Evolutionary conservation across 2,888 invertebrate genomes (phyloP).

Genomic region (Branchellion lobata): DNA sequence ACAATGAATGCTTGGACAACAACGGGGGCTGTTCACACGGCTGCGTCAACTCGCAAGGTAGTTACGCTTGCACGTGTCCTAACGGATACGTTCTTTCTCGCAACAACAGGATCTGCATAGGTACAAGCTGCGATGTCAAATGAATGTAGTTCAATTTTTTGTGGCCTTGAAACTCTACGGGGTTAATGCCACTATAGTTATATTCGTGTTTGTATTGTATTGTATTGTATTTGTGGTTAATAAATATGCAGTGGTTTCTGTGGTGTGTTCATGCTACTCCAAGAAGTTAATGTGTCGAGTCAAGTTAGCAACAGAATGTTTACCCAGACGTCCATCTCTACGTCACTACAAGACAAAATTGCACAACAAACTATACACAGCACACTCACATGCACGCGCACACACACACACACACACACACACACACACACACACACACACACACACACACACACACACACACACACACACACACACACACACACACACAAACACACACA

Average conservation of each 20-base stretch:
- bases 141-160: no score
- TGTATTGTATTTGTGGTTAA: background rate
- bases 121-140: no score
- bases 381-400: no score
- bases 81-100: background rate
- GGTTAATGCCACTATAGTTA: no score
- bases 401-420: background rate
- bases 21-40: background rate
- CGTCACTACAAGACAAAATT: no score
- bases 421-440: background rate
- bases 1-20: background rate
- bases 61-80: background rate
- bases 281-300: no score
- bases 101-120: conserved; percentile 1
- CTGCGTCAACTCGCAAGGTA: conserved; percentile 11
- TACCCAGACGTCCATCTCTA: no score
- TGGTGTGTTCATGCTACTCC: no score
- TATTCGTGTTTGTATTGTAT: background rate
- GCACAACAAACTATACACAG: no score
- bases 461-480: background rate
- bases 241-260: background rate
- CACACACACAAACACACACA: no score
- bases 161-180: no score
- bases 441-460: background rate
- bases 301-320: no score